Conservation (phyloP, 2,113 vertebrate genomes). For the Clarias batrachus region DNA sequence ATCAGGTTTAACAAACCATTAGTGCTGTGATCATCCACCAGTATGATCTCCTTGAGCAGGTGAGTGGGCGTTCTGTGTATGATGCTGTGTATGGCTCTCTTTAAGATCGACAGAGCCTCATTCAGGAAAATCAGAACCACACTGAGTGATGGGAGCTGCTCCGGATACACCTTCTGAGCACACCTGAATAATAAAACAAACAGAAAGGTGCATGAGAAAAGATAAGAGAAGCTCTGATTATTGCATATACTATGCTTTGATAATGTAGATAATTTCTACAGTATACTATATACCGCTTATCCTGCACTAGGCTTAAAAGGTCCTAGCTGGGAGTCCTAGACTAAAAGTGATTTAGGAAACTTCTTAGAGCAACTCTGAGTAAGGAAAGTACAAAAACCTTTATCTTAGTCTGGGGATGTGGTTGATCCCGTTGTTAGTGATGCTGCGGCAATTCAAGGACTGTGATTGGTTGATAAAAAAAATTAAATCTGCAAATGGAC, state of each 20-base stretch:
- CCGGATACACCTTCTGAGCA: slow-evolving; percentile 57
- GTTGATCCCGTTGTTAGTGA: too few species aligned
- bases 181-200: slow-evolving; percentile 13
- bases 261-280: background rate
- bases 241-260: background rate
- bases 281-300: background rate
- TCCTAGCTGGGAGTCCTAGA: too few species aligned
- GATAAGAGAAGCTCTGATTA: too few species aligned
- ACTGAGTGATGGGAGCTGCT: slow-evolving; percentile 72
- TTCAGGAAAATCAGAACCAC: slow-evolving; percentile 78
- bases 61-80: slow-evolving; percentile 70
- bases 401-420: too few species aligned
- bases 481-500: too few species aligned
- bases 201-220: background rate
- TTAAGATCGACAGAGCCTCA: slow-evolving; percentile 76
- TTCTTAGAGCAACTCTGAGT: too few species aligned
- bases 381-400: too few species aligned
- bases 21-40: slow-evolving; percentile 79
- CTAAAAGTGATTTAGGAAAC: too few species aligned
- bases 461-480: too few species aligned
- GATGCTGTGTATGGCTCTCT: slow-evolving; percentile 73
- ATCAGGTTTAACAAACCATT: slow-evolving; percentile 60
- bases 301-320: too few species aligned
- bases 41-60: slow-evolving; percentile 76
- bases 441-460: too few species aligned